Evolutionary conservation across 2,888 invertebrate genomes (phyloP).

Genomic region (Congeria kusceri): DNA sequence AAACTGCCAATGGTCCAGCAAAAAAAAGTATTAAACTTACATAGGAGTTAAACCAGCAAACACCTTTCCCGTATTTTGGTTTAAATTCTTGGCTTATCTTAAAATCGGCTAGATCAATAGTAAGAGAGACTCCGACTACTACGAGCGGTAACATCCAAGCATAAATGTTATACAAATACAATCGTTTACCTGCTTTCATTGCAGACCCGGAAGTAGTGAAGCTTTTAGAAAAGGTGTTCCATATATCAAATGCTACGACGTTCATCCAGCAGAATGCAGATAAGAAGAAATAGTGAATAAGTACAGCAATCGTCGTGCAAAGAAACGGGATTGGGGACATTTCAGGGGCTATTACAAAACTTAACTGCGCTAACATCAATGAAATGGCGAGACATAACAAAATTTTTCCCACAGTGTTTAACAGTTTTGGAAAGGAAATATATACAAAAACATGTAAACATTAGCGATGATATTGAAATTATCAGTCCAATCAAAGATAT

Average conservation of each 20-base stretch:
- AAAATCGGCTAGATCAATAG: slow-evolving; percentile 85
- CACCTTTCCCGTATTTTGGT: slow-evolving; percentile 86
- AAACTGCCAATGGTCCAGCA: slow-evolving; percentile 86
- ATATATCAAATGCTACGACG: slow-evolving; percentile 88
- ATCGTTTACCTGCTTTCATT: slow-evolving; percentile 53
- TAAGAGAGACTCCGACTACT: slow-evolving; percentile 83
- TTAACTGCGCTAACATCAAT: slow-evolving; percentile 86
- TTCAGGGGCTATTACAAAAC: slow-evolving; percentile 86
- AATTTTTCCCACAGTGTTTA: slow-evolving; percentile 87
- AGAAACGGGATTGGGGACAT: slow-evolving; percentile 10
- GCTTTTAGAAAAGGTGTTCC: slow-evolving; percentile 85
- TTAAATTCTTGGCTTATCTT: neutral
- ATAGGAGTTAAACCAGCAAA: slow-evolving; percentile 87
- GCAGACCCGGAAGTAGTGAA: slow-evolving; percentile 51
- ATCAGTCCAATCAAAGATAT: too few relatives aligned
- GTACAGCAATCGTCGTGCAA: slow-evolving; percentile 83
- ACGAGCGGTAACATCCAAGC: slow-evolving; percentile 84
- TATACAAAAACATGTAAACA: too few relatives aligned
- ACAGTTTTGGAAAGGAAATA: too few relatives aligned
- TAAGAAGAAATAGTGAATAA: slow-evolving; percentile 87
- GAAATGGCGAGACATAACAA: slow-evolving; percentile 86
- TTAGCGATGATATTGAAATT: too few relatives aligned
- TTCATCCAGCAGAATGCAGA: slow-evolving; percentile 88
- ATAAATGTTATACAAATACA: slow-evolving; percentile 81
- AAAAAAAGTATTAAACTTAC: slow-evolving; percentile 87